Percentiles rank a stretch among this genome's conserved stretches.
Evolutionary conservation across 2,797 vertebrate genomes (phyloP).

Genomic region (Bradypodion pumilum): DNA sequence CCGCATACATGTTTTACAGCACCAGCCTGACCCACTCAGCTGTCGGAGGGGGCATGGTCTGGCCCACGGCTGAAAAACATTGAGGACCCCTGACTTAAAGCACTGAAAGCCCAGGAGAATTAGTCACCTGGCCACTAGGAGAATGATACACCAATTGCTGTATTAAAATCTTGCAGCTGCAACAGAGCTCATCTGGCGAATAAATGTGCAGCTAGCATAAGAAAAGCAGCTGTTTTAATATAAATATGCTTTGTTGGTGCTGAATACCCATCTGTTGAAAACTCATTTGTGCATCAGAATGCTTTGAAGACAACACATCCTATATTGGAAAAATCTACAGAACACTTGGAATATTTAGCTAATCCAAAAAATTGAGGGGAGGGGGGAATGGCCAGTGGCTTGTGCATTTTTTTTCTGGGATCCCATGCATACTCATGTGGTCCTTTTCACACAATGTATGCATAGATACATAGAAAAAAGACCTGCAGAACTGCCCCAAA

Average conservation of each 20-base stretch:
- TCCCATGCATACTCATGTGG: not conserved
- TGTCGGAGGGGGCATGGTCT: too few relatives aligned
- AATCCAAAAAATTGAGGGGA: too few relatives aligned
- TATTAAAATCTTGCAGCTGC: not conserved
- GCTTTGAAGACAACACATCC: not conserved
- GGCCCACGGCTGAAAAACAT: too few relatives aligned
- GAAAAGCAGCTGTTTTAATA: slow-evolving; percentile 12
- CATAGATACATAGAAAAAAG: not conserved
- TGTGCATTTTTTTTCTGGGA: not conserved
- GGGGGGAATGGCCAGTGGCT: too few relatives aligned
- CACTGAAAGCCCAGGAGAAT: not conserved
- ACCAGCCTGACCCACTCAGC: too few relatives aligned
- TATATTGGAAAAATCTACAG: not conserved
- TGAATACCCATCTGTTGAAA: slow-evolving; percentile 11
- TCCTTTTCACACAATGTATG: not conserved
- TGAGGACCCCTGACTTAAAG: too few relatives aligned
- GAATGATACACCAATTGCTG: not conserved
- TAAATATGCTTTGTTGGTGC: not conserved
- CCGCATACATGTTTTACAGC: too few relatives aligned
- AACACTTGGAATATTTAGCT: not conserved
- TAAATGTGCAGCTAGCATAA: not conserved
- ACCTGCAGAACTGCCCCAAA: not conserved
- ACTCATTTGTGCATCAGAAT: not conserved
- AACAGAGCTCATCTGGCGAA: not conserved
- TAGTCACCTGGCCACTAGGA: not conserved